Conservation (phyloP, 2,888 invertebrate genomes). For the Mycalesis mineus region DNA sequence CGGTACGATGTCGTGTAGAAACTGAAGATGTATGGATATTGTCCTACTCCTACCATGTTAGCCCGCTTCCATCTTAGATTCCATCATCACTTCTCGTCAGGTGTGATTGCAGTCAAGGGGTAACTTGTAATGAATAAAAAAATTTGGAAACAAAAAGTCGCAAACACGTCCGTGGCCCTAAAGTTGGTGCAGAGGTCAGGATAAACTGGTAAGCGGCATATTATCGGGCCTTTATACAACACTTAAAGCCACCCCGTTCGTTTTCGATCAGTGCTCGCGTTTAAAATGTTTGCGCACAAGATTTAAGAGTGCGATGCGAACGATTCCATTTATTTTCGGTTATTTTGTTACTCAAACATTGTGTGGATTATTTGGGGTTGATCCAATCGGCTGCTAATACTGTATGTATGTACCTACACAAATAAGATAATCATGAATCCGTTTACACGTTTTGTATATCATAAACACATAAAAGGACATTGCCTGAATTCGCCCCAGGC, state of each 20-base stretch:
- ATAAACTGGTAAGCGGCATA: slow-evolving; percentile 30
- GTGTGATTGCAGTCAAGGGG: no score
- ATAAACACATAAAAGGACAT: no score
- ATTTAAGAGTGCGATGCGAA: slow-evolving; percentile 35
- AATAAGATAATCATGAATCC: not conserved
- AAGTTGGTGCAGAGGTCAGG: slow-evolving; percentile 23
- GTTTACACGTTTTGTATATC: not conserved
- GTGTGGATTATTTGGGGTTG: not conserved
- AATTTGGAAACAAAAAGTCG: not conserved
- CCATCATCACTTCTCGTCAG: no score
- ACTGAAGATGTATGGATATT: no score
- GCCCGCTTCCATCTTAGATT: no score
- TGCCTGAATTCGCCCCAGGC: no score
- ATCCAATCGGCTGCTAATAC: not conserved
- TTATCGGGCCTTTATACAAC: slow-evolving; percentile 40
- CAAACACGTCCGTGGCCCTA: not conserved
- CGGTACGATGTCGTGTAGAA: no score
- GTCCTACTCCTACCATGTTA: no score
- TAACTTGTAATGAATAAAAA: no score
- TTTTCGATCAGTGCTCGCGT: slow-evolving; percentile 39
- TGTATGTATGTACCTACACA: no score
- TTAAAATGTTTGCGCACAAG: slow-evolving; percentile 48
- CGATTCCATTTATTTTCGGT: slow-evolving; percentile 28
- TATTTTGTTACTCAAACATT: slow-evolving; percentile 19
- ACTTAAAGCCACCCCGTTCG: slow-evolving; percentile 46